A percentile compares a stretch with the other conserved stretches of the same genome.
Evolutionary conservation across 2,888 invertebrate species (phyloP).

Genomic region (Cephus spinipes): DNA sequence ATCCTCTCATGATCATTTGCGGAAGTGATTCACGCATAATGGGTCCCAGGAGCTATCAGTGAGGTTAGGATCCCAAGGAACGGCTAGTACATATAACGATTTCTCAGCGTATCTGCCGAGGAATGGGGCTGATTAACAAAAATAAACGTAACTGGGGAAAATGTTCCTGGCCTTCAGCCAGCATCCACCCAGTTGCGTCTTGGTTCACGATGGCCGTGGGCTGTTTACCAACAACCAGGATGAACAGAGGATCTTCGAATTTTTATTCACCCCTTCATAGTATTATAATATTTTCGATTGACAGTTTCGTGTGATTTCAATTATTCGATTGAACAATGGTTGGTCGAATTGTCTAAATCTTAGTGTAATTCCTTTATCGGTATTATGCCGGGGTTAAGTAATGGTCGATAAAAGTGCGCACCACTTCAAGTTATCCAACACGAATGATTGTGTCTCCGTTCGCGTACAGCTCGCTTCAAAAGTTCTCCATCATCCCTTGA

Average conservation of each 20-base stretch:
- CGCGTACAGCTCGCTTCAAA: neutral
- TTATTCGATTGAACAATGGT: neutral
- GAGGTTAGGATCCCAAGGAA: neutral
- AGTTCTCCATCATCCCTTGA: neutral
- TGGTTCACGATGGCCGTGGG: neutral
- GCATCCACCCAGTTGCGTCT: conserved; percentile 8
- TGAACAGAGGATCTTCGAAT: neutral
- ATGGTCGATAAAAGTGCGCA: neutral
- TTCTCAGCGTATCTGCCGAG: neutral
- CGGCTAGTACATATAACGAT: neutral
- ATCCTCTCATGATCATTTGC: neutral
- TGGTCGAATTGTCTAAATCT: neutral
- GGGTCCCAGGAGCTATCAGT: neutral
- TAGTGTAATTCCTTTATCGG: neutral
- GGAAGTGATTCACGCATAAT: neutral
- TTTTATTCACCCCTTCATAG: neutral
- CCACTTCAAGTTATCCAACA: neutral
- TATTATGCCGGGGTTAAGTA: neutral
- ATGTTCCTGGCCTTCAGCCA: conserved; percentile 16
- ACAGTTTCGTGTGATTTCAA: neutral
- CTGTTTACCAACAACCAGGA: neutral
- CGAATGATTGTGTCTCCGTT: neutral
- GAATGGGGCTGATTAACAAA: conserved; percentile 16
- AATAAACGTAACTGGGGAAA: conserved; percentile 20
- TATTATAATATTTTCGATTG: neutral